Evolutionary conservation across 2,797 vertebrate genomes (phyloP), one percentile per base, ranked within the genome.

Genomic region (Galaxias olidus): DNA sequence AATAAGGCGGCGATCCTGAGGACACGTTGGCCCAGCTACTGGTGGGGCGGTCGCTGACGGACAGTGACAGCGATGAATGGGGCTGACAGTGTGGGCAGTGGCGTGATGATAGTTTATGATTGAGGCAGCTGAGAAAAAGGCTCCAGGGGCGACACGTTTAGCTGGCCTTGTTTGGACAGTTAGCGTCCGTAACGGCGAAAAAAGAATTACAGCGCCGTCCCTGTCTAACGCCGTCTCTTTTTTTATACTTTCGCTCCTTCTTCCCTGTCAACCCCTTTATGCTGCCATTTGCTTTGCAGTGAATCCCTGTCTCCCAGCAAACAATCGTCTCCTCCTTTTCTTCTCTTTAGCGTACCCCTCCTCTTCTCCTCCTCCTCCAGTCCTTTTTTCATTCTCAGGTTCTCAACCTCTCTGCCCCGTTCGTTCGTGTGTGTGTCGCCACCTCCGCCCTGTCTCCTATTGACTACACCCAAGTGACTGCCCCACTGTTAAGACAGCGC

Each of bases 391-490:
- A n/a, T n/a, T 61, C 18, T 15, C 40, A 43, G n/a, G n/a, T n/a
- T 43, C 10, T 50, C 47, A 10, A 5, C 46, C 61, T 20, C 9
- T 19, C 4, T 43, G 17, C 19, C 15, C 9, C 14, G 42, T 51
- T 8, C 10, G 56, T 67, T 60, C 30, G 10, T 46, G 4, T 7
- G 8, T 49, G n/a, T 51, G 40, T 20, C 40, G 14, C 45, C 46
- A 43, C 65, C 54, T 47, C 20, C 9, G 1, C 1, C 55, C 50
- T 9, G n/a, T 61, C 43, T 11, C 56, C 65, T 13, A 15, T 61
- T 30, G 10, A 65, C 72, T 55, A 63, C 69, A 30, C 50, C n/a
- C 54, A 50, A 71, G 56, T 45, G 65, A 59, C 15, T 8, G 46
- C 43, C 43, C 9, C 49, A 41, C 54, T 49, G 66, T 60, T 66